Evolutionary conservation across 2,888 invertebrate genomes (phyloP).

Genomic region (Lasiommata megera): DNA sequence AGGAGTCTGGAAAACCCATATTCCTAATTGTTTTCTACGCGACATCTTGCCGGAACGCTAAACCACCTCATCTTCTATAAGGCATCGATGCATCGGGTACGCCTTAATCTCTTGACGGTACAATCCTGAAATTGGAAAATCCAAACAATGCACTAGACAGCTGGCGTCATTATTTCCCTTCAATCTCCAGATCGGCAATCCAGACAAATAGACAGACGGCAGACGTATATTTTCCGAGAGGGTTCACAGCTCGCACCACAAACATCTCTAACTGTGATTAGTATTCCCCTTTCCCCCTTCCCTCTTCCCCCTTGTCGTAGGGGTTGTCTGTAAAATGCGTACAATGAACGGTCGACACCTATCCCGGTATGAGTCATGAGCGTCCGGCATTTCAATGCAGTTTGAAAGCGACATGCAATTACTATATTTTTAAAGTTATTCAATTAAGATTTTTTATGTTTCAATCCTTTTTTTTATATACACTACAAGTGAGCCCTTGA

Average conservation of each 20-base stretch:
- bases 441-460: too few species aligned
- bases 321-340: conserved; percentile 16
- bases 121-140: conserved; percentile 1
- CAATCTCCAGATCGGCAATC: neutral
- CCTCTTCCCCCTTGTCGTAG: neutral
- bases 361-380: conserved; percentile 25
- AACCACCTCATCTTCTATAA: too few species aligned
- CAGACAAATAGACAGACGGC: neutral
- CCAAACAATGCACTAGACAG: conserved; percentile 1
- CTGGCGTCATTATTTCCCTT: neutral
- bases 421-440: neutral
- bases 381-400: conserved; percentile 13
- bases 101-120: neutral
- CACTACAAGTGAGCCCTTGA: too few species aligned
- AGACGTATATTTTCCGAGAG: neutral
- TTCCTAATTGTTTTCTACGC: too few species aligned
- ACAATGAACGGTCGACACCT: conserved; percentile 13
- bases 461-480: too few species aligned
- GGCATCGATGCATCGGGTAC: too few species aligned
- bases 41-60: too few species aligned
- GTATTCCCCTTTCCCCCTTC: conserved; percentile 1
- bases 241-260: conserved; percentile 1
- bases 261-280: conserved; percentile 25
- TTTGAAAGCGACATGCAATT: neutral
- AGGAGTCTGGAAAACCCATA: too few species aligned